These are phyloP conservation scores for Matsumurasca onukii DNA, from an alignment of 1,140 invertebrate species.

Conservation along the genomic window DNA sequence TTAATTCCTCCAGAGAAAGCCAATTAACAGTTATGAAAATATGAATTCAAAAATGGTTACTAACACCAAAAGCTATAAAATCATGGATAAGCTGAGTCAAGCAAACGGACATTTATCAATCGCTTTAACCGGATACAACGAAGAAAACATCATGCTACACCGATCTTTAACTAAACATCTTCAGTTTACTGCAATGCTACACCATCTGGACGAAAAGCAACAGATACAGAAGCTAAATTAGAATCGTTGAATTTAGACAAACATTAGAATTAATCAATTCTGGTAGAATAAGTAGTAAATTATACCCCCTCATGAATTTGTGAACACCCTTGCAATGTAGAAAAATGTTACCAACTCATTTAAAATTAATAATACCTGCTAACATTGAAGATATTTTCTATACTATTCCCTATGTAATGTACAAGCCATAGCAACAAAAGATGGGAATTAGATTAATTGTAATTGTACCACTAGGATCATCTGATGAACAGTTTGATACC, in stretches of 20 bases:
- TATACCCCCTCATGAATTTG: not conserved
- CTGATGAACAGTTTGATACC: conserved; percentile 3
- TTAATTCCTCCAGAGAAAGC: no score
- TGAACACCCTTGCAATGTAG: not conserved
- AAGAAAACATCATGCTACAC: no score
- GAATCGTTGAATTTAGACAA: conserved; percentile 8
- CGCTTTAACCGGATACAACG: no score
- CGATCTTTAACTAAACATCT: no score
- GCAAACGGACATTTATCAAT: no score
- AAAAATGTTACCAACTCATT: not conserved
- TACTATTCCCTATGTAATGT: conserved; percentile 1
- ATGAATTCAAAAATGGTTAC: no score
- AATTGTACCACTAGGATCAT: not conserved
- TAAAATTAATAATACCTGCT: not conserved
- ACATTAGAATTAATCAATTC: not conserved
- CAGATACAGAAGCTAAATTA: conserved; percentile 12
- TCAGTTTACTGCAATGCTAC: no score
- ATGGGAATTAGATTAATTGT: conserved; percentile 16
- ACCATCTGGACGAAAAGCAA: not conserved
- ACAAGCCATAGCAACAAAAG: not conserved
- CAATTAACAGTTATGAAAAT: no score
- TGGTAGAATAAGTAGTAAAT: not conserved
- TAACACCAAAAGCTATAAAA: no score
- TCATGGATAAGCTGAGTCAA: no score
- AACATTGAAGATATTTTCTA: not conserved